Percentiles rank a stretch among this genome's conserved stretches.
Evolutionary conservation across 2,113 vertebrate genomes (phyloP).

Genomic region (Caranx ignobilis): DNA sequence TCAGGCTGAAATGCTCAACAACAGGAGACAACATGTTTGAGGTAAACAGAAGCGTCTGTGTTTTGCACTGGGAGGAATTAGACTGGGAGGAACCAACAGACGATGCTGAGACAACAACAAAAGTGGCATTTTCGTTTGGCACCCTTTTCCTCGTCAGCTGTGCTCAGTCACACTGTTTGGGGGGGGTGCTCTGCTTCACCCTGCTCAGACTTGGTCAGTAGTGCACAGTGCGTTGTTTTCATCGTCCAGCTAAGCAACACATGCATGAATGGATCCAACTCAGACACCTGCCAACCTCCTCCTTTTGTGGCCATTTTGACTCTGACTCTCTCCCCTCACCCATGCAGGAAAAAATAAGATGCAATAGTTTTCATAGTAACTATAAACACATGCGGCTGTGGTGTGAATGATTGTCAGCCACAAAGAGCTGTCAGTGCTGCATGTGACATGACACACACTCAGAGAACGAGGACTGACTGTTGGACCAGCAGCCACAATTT

Average conservation of each 20-base stretch:
- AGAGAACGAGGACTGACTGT: not conserved
- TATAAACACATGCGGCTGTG: conserved; percentile 39
- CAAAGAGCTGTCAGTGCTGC: conserved; percentile 17
- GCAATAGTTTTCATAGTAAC: conserved; percentile 41
- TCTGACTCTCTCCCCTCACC: conserved; percentile 1
- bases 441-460: conserved; percentile 8
- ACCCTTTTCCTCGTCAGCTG: not conserved
- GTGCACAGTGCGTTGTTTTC: conserved; percentile 5
- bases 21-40: not conserved
- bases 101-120: not conserved
- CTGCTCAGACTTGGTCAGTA: not conserved
- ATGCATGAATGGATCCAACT: conserved; percentile 2
- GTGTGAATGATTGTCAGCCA: conserved; percentile 19
- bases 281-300: not conserved
- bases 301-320: conserved; percentile 24
- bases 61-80: not conserved
- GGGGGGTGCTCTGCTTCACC: not conserved
- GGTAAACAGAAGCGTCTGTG: not conserved
- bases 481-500: not conserved
- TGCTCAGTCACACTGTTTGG: not conserved
- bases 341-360: conserved; percentile 20
- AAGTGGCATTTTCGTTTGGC: not conserved
- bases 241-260: conserved; percentile 4
- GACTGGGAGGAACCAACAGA: conserved; percentile 1
- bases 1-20: not conserved